Percentiles rank a stretch among this genome's conserved stretches.
These are phyloP conservation scores for Megamerina dolium DNA, from an alignment of 2,888 invertebrate genomes.

Conservation along the genomic window DNA sequence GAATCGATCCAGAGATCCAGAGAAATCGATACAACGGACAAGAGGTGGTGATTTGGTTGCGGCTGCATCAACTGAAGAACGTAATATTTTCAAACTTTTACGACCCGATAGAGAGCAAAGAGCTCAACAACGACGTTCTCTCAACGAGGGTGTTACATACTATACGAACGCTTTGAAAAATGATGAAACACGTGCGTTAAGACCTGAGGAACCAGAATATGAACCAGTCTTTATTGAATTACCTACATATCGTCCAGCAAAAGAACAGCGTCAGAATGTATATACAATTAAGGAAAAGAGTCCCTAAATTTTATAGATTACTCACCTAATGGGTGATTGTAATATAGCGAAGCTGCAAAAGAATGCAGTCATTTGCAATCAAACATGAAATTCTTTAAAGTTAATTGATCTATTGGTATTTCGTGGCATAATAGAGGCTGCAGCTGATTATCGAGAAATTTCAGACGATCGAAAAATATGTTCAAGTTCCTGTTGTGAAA, in stretches of 20 bases:
- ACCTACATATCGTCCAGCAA: conserved; percentile 55
- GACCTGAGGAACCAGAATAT: conserved; percentile 38
- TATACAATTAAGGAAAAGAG: too few species aligned
- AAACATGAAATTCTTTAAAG: neutral
- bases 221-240: conserved; percentile 53
- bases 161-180: conserved; percentile 37
- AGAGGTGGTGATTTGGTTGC: conserved; percentile 18
- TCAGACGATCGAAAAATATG: too few species aligned
- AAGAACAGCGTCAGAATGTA: too few species aligned
- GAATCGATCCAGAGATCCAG: neutral
- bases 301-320: too few species aligned
- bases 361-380: neutral
- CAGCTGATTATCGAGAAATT: too few species aligned
- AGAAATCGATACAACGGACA: conserved; percentile 7
- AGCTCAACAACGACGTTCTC: conserved; percentile 12
- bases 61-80: conserved; percentile 26
- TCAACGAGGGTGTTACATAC: conserved; percentile 32
- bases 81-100: conserved; percentile 41
- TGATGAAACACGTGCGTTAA: conserved; percentile 36
- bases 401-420: too few species aligned
- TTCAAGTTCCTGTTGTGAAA: too few species aligned
- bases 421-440: too few species aligned
- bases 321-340: neutral
- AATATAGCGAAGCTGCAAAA: neutral
- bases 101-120: conserved; percentile 20